Percentiles rank a stretch among this genome's conserved stretches.
These are phyloP conservation scores for Rhinoraja longicauda DNA, from an alignment of 2,797 vertebrate genomes.

Conservation along the genomic window DNA sequence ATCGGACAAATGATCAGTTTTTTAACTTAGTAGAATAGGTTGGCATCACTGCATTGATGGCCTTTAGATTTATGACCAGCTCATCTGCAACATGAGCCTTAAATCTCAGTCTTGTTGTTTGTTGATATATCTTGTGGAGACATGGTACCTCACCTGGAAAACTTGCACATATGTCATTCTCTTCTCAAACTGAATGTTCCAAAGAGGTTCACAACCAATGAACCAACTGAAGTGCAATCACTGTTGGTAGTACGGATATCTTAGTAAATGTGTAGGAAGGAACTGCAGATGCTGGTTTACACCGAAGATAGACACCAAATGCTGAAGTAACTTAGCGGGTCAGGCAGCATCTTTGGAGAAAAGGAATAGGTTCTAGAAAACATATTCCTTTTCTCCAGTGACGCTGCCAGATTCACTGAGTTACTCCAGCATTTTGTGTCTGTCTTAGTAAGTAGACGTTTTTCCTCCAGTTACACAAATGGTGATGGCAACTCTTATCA, in stretches of 20 bases:
- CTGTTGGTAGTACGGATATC: not conserved
- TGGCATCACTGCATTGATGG: not conserved
- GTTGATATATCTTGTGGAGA: not conserved
- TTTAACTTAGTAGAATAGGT: too few relatives aligned
- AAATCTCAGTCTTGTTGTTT: not conserved
- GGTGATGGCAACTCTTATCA: not conserved
- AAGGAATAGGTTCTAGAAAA: too few relatives aligned
- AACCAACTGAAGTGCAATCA: not conserved
- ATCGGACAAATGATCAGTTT: not conserved
- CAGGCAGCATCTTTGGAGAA: too few relatives aligned
- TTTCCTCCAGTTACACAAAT: not conserved
- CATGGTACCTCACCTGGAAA: not conserved
- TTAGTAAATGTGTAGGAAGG: too few relatives aligned
- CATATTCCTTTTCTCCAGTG: too few relatives aligned
- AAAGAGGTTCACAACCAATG: not conserved
- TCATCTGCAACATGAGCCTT: not conserved
- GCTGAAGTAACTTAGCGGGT: too few relatives aligned
- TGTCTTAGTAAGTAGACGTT: too few relatives aligned
- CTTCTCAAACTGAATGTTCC: too few relatives aligned
- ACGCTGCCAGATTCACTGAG: too few relatives aligned
- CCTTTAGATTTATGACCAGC: not conserved
- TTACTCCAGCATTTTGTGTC: too few relatives aligned
- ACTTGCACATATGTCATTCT: not conserved
- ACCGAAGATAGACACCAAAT: too few relatives aligned
- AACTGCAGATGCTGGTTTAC: too few relatives aligned